Percentiles rank a stretch among this genome's conserved stretches.
phyloP scores from a whole-genome alignment of 2,113 vertebrate species.

The Aramus guarauna region DNA sequence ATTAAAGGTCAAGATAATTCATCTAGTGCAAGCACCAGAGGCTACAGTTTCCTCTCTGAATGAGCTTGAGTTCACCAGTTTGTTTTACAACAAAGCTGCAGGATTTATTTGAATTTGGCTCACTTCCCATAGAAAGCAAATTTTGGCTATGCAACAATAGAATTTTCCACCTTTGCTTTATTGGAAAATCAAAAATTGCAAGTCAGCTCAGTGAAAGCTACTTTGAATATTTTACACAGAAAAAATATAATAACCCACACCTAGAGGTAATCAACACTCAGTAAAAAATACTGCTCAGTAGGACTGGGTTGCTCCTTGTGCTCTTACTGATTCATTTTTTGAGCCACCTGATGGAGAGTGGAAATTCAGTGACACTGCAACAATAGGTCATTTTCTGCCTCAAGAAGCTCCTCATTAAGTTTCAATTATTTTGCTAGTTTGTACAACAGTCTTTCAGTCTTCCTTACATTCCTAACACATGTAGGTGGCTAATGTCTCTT shows the following conservation, averaged over 20 bases:
- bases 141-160: not conserved
- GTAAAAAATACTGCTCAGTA: slow-evolving; percentile 1
- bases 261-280: slow-evolving; percentile 33
- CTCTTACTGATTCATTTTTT: slow-evolving; percentile 30
- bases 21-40: not conserved
- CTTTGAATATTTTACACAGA: slow-evolving; percentile 37
- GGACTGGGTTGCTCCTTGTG: slow-evolving; percentile 11
- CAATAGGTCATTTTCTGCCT: slow-evolving; percentile 63
- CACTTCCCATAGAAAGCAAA: not conserved
- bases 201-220: not conserved
- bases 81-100: not conserved
- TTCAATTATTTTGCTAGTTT: slow-evolving; percentile 73
- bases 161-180: not conserved
- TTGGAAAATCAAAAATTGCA: not conserved
- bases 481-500: slow-evolving; percentile 74
- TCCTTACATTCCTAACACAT: slow-evolving; percentile 66
- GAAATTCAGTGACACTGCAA: slow-evolving; percentile 61
- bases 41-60: not conserved
- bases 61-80: not conserved
- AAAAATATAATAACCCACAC: not conserved
- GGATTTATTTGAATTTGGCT: not conserved
- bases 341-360: slow-evolving; percentile 18
- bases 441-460: slow-evolving; percentile 43
- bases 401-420: slow-evolving; percentile 67
- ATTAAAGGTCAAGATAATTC: not conserved